phyloP scores from a whole-genome alignment of 2,888 invertebrate species.

The Orchestes rusci region DNA sequence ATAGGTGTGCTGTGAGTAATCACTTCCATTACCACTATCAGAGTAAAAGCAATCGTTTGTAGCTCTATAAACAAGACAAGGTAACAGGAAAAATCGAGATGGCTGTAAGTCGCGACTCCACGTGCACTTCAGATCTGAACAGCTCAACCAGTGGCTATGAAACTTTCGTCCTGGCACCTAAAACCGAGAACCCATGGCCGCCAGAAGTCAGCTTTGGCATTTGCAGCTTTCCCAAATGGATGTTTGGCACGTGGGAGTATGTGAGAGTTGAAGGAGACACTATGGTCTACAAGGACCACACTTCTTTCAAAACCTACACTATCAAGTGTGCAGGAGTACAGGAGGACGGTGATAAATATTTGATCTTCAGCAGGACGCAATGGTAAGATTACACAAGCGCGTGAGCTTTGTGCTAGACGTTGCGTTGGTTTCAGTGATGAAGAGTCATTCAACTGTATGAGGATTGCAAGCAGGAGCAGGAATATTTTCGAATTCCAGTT shows the following conservation, averaged over 20 bases:
- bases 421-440: conserved; percentile 53
- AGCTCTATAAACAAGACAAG: conserved; percentile 33
- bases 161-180: conserved; percentile 47
- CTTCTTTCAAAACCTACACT: conserved; percentile 48
- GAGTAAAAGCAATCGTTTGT: too few species aligned
- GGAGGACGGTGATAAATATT: conserved; percentile 43
- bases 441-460: conserved; percentile 52
- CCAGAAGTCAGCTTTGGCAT: conserved; percentile 37
- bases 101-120: conserved; percentile 57
- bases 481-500: conserved; percentile 57
- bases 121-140: conserved; percentile 50
- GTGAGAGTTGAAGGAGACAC: conserved; percentile 44
- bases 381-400: conserved; percentile 48
- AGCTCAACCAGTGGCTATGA: conserved; percentile 53
- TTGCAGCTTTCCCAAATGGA: conserved; percentile 55
- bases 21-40: neutral
- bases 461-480: conserved; percentile 51
- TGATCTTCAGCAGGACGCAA: conserved; percentile 49
- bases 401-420: too few species aligned
- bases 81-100: conserved; percentile 50
- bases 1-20: conserved; percentile 53
- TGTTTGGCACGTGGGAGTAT: conserved; percentile 57
- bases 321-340: conserved; percentile 44
- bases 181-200: conserved; percentile 40
- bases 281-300: conserved; percentile 47